Evolutionary conservation across 2,113 vertebrate species (phyloP).

Genomic region (Notechis scutatus): DNA sequence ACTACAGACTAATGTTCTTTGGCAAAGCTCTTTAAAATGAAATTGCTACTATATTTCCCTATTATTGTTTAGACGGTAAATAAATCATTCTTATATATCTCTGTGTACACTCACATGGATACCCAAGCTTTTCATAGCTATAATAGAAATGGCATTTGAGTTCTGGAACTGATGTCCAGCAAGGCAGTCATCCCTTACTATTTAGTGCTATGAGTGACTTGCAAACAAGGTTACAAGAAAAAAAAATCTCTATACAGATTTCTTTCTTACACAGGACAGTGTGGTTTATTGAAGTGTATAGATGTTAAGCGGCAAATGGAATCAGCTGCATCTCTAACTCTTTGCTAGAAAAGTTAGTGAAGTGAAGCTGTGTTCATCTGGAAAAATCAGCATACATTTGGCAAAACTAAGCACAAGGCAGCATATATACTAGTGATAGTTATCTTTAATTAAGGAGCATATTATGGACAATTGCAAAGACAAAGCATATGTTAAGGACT

Average conservation of each 20-base stretch:
- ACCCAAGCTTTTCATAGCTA: background rate
- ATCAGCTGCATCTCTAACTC: background rate
- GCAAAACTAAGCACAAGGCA: background rate
- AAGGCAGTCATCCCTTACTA: background rate
- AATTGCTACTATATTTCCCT: background rate
- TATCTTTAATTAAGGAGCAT: background rate
- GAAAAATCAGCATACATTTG: background rate
- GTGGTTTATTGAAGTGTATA: background rate
- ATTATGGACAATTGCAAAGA: background rate
- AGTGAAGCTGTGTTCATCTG: background rate
- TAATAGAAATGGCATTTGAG: background rate
- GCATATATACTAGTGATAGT: background rate
- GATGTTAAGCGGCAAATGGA: background rate
- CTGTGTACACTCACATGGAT: background rate
- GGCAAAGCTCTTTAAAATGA: background rate
- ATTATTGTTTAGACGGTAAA: conserved; percentile 2
- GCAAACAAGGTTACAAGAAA: background rate
- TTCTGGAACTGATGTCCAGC: background rate
- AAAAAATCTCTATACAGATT: background rate
- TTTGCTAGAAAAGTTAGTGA: background rate
- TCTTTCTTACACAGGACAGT: background rate
- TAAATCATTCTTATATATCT: background rate
- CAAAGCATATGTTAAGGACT: background rate
- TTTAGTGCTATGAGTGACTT: background rate
- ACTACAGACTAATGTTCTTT: background rate